Evolutionary conservation across 1,140 invertebrate genomes (phyloP), one percentile per base, ranked within the genome.

Genomic region (Ostrea denselamellosa): DNA sequence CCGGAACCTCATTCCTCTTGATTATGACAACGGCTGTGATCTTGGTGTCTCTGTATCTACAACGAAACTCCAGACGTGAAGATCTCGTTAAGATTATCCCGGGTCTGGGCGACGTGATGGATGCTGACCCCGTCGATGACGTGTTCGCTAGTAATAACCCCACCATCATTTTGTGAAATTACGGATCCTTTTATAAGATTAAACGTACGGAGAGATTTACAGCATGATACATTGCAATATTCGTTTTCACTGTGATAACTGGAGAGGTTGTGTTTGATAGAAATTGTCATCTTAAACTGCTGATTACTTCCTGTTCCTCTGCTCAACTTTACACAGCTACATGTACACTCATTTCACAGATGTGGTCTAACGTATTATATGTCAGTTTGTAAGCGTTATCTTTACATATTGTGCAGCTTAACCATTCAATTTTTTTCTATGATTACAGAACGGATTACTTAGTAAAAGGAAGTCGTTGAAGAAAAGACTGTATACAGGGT

Each of bases 11-110:
- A 0, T 94, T 93, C 85, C 87, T 94, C 19, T 86, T 88, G 19
- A 89, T 89, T 25, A 92, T 93, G 88, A 51, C 92, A n/a, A 91
- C 92, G 2, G 90, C 93, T 19, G 92, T 94, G 5, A 89, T 91
- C 9, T 89, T 90, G 62, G 92, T 94, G 44, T 92, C 91, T 2
- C 86, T 93, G 7, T 93, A 92, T 83, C 86, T 93, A n/a, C 88
- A 90, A 89, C 88, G 90, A 56, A 90, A 91, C 83, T 86, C 91
- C 14, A 87, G 88, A 19, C 83, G 89, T 28, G 86, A 88, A n/a
- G 92, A 91, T 58, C 91, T 92, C 88, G 82, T 91, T 0, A 83
- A 88, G 28, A 90, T 93, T 22, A 91, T 93, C 68, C 92, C 92
- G 7, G 92, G 92, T 17, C 83, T 93, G 22, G 90, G 92, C 28